Conservation (phyloP, 2,797 vertebrate genomes). For the Siniperca obscura region DNA sequence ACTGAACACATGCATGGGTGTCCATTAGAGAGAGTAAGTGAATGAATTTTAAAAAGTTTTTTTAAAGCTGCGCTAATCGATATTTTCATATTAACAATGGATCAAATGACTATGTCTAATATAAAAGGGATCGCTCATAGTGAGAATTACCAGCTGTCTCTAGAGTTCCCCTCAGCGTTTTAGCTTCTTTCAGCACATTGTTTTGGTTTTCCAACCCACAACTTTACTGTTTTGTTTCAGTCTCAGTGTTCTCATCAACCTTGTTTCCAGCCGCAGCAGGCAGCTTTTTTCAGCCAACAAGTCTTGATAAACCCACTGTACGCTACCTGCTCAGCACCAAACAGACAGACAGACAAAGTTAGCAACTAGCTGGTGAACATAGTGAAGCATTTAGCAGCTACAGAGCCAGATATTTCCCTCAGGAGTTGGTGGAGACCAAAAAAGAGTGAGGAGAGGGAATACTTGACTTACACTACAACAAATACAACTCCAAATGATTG, state of each 20-base stretch:
- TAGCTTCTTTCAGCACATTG: background rate
- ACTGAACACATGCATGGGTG: constrained; percentile 6
- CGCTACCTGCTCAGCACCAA: constrained; percentile 13
- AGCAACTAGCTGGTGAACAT: constrained; percentile 1
- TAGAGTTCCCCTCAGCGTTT: background rate
- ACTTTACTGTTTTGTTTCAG: background rate
- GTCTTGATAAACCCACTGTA: background rate
- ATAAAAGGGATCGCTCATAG: background rate
- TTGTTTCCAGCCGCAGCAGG: background rate
- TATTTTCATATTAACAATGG: background rate
- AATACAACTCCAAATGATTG: constrained; percentile 8
- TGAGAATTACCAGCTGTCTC: background rate
- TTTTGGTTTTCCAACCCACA: constrained; percentile 7
- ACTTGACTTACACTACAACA: constrained; percentile 15
- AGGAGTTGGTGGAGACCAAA: background rate
- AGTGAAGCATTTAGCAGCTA: constrained; percentile 20
- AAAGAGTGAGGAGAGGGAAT: constrained; percentile 1
- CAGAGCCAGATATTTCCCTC: constrained; percentile 20
- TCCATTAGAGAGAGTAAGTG: constrained; percentile 13
- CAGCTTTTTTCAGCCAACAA: constrained; percentile 4
- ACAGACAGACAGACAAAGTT: constrained; percentile 6
- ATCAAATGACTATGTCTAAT: background rate
- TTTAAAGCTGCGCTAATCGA: background rate
- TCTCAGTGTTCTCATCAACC: background rate
- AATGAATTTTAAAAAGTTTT: background rate